Conservation (phyloP, 1,140 invertebrate species). For the Frieseomelitta varia region DNA sequence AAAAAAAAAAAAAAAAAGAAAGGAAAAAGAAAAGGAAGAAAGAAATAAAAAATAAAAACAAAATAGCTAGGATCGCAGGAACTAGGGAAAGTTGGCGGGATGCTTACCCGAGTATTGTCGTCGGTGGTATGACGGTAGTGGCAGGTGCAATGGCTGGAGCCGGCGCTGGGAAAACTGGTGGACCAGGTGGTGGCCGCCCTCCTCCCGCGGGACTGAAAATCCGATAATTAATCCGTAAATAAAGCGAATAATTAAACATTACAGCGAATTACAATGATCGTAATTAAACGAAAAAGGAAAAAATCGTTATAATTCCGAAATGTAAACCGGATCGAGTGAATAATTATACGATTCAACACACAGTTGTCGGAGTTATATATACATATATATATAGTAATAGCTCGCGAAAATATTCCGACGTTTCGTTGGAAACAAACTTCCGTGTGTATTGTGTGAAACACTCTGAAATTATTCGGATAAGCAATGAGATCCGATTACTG, state of each 20-base stretch:
- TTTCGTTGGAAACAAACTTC: background rate
- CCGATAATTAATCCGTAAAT: slow-evolving; percentile 46
- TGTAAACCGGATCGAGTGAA: background rate
- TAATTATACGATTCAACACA: background rate
- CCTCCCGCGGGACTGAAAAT: slow-evolving; percentile 73
- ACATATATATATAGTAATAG: background rate
- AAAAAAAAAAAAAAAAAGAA: too few species aligned
- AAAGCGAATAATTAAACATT: background rate
- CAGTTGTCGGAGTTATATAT: background rate
- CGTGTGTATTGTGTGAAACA: too few species aligned
- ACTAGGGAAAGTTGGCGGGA: background rate
- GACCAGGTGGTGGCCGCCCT: slow-evolving; percentile 79
- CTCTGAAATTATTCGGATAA: too few species aligned
- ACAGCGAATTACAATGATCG: background rate
- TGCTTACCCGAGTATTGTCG: slow-evolving; percentile 76
- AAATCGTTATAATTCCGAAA: background rate
- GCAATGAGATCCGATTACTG: too few species aligned
- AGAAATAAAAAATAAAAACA: slow-evolving; percentile 26
- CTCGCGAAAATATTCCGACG: background rate
- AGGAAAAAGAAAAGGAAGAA: too few species aligned
- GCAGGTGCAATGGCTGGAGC: slow-evolving; percentile 73
- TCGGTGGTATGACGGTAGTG: slow-evolving; percentile 73
- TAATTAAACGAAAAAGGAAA: background rate
- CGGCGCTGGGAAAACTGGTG: slow-evolving; percentile 80
- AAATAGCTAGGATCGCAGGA: slow-evolving; percentile 22